Conservation (phyloP, 2,113 vertebrate species). For the Pagrus major region DNA sequence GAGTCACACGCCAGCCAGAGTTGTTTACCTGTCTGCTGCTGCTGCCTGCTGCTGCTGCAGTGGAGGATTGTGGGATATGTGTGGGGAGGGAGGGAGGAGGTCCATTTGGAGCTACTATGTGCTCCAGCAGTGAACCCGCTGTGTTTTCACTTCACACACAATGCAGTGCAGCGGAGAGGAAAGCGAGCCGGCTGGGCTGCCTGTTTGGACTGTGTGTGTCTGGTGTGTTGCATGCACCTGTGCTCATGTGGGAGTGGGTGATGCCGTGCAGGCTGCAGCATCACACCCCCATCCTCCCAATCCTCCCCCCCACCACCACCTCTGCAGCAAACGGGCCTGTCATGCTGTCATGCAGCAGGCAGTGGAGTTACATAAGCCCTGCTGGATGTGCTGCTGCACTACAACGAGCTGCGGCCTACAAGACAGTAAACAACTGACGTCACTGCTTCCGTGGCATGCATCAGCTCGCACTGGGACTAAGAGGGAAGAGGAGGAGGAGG, state of each 20-base stretch:
- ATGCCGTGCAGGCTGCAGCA: constrained; percentile 23
- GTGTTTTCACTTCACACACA: constrained; percentile 46
- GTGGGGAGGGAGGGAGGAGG: constrained; percentile 21
- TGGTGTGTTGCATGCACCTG: constrained; percentile 30
- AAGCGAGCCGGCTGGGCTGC: background rate
- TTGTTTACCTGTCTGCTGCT: constrained; percentile 79
- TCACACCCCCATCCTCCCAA: background rate
- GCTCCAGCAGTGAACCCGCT: constrained; percentile 31
- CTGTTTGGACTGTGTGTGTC: background rate
- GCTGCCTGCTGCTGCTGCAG: constrained; percentile 64
- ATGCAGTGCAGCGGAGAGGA: constrained; percentile 4
- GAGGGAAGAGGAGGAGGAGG: background rate
- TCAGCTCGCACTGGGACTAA: constrained; percentile 54
- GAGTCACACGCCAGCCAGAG: constrained; percentile 58
- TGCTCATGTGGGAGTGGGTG: background rate
- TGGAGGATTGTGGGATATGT: constrained; percentile 61
- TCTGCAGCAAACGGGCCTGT: constrained; percentile 36
- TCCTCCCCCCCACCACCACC: too few species aligned
- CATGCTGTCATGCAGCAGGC: constrained; percentile 45
- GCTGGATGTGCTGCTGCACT: constrained; percentile 71
- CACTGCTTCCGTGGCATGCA: constrained; percentile 76
- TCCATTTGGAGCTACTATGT: constrained; percentile 17
- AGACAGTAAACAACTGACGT: constrained; percentile 85
- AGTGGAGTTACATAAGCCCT: constrained; percentile 77
- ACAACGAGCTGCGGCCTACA: constrained; percentile 69